phyloP scores from a whole-genome alignment of 2,888 invertebrate genomes.

The Morpho achilles region DNA sequence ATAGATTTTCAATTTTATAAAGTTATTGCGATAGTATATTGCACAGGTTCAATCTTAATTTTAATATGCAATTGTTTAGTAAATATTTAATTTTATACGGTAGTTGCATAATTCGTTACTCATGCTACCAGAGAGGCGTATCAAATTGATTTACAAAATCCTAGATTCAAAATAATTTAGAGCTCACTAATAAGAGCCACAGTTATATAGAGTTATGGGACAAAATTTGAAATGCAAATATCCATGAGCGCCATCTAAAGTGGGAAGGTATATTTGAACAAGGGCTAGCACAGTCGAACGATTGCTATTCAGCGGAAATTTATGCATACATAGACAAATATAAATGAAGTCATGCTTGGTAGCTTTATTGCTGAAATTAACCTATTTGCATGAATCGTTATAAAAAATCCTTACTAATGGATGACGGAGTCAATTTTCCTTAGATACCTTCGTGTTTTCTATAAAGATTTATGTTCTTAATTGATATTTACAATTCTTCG shows the following conservation, averaged over 20 bases:
- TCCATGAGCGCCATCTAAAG: constrained; percentile 30
- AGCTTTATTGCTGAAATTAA: no score
- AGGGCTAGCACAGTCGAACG: constrained; percentile 8
- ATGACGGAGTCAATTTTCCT: no score
- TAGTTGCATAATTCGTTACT: not conserved
- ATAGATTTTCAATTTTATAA: no score
- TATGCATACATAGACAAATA: no score
- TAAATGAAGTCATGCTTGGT: no score
- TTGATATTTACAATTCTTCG: not conserved
- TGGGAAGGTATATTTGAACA: constrained; percentile 29
- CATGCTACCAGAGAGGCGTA: constrained; percentile 5
- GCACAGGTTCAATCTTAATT: no score
- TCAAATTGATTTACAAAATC: constrained; percentile 18
- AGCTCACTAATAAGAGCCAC: constrained; percentile 29
- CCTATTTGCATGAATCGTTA: no score
- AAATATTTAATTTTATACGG: not conserved
- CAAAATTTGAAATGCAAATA: constrained; percentile 44
- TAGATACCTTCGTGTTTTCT: no score
- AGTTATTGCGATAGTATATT: no score
- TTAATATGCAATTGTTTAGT: no score
- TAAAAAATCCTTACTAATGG: no score
- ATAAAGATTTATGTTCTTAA: not conserved
- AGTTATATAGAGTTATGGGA: constrained; percentile 35
- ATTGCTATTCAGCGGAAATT: no score
- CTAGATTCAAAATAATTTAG: constrained; percentile 26